A percentile compares a stretch with the other conserved stretches of the same genome.
Evolutionary conservation across 2,113 vertebrate species (phyloP).

Genomic region (Pitta sordida): DNA sequence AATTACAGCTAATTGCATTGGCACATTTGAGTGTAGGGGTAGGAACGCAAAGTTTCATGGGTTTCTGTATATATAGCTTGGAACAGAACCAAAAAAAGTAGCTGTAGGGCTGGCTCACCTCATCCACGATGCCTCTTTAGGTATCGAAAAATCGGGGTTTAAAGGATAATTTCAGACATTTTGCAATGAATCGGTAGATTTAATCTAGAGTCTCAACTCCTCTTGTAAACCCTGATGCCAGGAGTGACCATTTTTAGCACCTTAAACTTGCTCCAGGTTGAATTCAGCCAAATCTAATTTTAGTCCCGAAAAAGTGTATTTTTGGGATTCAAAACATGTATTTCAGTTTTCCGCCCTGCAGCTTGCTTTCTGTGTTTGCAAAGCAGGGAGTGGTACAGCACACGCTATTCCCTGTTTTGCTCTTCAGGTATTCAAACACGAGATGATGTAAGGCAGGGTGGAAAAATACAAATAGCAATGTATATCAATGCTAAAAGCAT

Average conservation of each 20-base stretch:
- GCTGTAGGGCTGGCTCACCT: neutral
- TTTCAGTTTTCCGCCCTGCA: neutral
- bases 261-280: neutral
- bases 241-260: neutral
- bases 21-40: neutral
- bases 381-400: neutral
- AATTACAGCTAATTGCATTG: slow-evolving; percentile 50
- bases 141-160: neutral
- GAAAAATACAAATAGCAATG: neutral
- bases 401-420: neutral
- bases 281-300: neutral
- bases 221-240: neutral
- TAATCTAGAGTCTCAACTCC: neutral
- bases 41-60: neutral
- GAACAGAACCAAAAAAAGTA: neutral
- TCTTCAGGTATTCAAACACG: neutral
- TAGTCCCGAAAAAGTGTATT: neutral
- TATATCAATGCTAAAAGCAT: neutral
- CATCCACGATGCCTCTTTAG: neutral
- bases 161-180: neutral
- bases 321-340: neutral
- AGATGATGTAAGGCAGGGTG: neutral
- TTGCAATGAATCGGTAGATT: neutral
- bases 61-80: neutral
- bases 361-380: neutral